Evolutionary conservation across 2,113 vertebrate species (phyloP).

Genomic region (Merops nubicus): DNA sequence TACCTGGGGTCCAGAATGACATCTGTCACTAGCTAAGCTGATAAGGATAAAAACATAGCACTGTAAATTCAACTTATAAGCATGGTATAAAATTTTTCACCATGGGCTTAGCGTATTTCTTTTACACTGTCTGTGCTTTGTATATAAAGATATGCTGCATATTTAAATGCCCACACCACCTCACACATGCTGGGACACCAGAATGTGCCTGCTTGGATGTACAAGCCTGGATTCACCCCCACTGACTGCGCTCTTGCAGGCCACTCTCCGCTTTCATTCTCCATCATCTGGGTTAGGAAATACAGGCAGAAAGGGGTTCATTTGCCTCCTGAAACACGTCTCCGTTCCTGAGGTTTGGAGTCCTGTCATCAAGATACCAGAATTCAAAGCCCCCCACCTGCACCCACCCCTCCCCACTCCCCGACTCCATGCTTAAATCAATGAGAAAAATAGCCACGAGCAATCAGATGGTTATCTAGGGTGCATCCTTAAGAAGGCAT

Average conservation of each 20-base stretch:
- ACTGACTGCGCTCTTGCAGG: rapidly evolving
- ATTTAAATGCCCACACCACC: background rate
- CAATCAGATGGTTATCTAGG: background rate
- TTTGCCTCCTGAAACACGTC: background rate
- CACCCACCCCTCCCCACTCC: too few species aligned
- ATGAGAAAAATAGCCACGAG: background rate
- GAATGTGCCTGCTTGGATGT: background rate
- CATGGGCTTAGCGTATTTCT: rapidly evolving
- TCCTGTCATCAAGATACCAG: background rate
- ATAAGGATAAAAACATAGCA: background rate
- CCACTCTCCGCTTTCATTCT: background rate
- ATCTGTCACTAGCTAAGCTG: background rate
- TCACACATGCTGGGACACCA: background rate
- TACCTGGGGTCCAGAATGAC: background rate
- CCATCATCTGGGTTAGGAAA: background rate
- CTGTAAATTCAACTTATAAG: background rate
- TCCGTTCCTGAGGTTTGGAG: background rate
- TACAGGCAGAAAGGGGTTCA: rapidly evolving
- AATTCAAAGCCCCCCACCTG: background rate
- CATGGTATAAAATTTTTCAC: background rate
- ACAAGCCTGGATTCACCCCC: background rate
- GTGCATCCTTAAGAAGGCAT: background rate
- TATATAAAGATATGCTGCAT: background rate
- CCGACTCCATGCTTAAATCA: background rate
- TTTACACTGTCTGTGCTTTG: background rate